These are phyloP conservation scores for Anneissia japonica DNA, from an alignment of 35 echinoderm and acorn worm genomes.

Conservation along the genomic window DNA sequence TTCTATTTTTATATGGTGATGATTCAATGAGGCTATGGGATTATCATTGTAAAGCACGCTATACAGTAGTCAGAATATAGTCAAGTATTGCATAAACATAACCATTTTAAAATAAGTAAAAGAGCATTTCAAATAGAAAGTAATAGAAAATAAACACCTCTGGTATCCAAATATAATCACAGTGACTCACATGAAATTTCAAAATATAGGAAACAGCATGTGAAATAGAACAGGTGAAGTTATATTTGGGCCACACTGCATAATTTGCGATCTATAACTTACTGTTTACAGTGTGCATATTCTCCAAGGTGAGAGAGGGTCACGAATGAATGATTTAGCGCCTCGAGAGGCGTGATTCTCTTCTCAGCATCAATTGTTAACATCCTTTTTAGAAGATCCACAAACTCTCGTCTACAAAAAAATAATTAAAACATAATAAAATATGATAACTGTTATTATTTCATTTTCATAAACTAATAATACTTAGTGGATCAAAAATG, in stretches of 20 bases:
- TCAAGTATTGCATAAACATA: too few species aligned
- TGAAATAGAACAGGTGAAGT: background rate
- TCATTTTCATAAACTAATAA: too few species aligned
- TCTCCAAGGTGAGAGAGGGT: constrained; percentile 80
- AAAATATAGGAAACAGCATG: background rate
- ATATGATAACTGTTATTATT: background rate
- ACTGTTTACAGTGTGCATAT: constrained; percentile 95
- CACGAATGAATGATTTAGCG: constrained; percentile 88
- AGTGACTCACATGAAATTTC: background rate
- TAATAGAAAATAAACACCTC: too few species aligned
- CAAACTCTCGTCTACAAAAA: constrained; percentile 84
- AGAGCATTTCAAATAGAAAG: too few species aligned
- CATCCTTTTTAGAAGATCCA: constrained; percentile 94
- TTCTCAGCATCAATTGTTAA: constrained; percentile 97
- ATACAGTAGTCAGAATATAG: too few species aligned
- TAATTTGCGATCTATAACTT: constrained; percentile 21
- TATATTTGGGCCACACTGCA: background rate
- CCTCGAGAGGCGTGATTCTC: constrained; percentile 73
- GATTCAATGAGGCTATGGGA: too few species aligned
- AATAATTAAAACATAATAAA: constrained; percentile 7
- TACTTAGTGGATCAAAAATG: too few species aligned
- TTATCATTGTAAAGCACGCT: too few species aligned
- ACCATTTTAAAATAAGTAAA: too few species aligned
- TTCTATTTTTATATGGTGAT: too few species aligned
- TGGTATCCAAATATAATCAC: too few species aligned